phyloP scores from a whole-genome alignment of 2,113 vertebrate genomes.

The Sander lucioperca region DNA sequence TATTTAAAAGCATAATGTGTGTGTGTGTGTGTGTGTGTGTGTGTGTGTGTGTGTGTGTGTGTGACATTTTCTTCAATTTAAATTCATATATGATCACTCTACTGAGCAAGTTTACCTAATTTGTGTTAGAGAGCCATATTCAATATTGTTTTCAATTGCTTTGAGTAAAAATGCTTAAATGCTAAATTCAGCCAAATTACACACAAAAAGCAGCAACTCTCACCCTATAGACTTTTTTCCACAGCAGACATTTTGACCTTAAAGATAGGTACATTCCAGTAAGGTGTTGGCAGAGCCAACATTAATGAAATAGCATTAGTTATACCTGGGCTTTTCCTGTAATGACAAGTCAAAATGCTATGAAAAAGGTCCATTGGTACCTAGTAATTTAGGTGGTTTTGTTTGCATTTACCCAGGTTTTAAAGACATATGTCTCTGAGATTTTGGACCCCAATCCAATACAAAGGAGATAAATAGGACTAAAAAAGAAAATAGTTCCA shows the following conservation, averaged over 20 bases:
- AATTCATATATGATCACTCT: not conserved
- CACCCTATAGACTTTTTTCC: not conserved
- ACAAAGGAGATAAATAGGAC: too few species aligned
- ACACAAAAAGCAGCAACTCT: not conserved
- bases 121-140: not conserved
- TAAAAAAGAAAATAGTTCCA: not conserved
- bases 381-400: too few species aligned
- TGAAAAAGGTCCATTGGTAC: too few species aligned
- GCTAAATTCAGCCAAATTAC: not conserved
- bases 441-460: too few species aligned
- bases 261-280: not conserved
- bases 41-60: not conserved
- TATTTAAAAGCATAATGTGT: too few species aligned
- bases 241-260: not conserved
- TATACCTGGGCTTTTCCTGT: too few species aligned
- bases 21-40: not conserved
- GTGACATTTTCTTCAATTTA: not conserved
- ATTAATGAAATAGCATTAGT: too few species aligned
- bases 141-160: not conserved
- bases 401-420: too few species aligned
- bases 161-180: not conserved
- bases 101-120: not conserved
- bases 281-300: too few species aligned
- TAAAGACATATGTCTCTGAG: too few species aligned
- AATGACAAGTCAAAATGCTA: too few species aligned